Conservation (phyloP, 2,888 invertebrate species). For the Pasiphila rectangulata region DNA sequence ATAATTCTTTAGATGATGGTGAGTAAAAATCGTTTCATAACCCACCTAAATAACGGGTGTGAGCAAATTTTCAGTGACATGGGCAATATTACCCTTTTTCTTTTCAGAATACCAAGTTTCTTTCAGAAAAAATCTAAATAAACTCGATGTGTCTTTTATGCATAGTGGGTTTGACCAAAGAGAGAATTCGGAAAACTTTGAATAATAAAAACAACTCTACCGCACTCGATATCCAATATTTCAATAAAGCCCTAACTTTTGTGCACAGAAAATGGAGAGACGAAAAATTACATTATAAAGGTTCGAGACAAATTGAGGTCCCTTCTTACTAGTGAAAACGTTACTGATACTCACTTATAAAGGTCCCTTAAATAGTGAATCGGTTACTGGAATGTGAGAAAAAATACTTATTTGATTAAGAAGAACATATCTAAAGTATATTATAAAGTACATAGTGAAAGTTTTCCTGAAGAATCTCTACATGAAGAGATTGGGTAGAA, state of each 20-base stretch:
- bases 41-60: constrained; percentile 34
- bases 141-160: constrained; percentile 54
- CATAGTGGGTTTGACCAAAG: constrained; percentile 43
- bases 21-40: constrained; percentile 38
- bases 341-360: constrained; percentile 30
- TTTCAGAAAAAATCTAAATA: constrained; percentile 55
- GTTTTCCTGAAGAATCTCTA: too few species aligned
- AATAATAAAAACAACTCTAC: constrained; percentile 71
- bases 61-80: constrained; percentile 43
- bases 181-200: constrained; percentile 59
- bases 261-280: constrained; percentile 69
- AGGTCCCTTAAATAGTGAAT: background rate
- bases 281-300: constrained; percentile 76
- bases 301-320: constrained; percentile 64
- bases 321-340: constrained; percentile 48
- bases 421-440: too few species aligned
- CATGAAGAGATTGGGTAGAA: too few species aligned
- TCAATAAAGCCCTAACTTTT: constrained; percentile 73
- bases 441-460: too few species aligned
- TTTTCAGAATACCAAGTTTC: constrained; percentile 53
- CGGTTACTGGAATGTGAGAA: background rate
- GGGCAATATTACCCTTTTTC: constrained; percentile 48
- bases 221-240: constrained; percentile 78
- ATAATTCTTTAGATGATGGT: constrained; percentile 18
- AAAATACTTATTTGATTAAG: too few species aligned